A percentile compares a stretch with the other conserved stretches of the same genome.
Evolutionary conservation across 1,140 invertebrate genomes (phyloP).

Genomic region (Diachasma alloeum): DNA sequence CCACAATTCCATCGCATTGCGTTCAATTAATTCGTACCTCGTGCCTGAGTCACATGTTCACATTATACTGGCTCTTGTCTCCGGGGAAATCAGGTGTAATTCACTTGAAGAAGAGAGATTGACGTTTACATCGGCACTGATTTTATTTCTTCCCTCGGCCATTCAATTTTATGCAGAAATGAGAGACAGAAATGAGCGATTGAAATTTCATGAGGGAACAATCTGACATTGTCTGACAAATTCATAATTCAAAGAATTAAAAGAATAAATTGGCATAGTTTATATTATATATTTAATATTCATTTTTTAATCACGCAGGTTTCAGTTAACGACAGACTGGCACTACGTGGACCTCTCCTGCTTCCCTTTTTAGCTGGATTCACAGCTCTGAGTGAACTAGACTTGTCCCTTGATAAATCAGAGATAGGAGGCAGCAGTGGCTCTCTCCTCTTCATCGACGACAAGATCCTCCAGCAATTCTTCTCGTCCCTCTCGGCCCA

Average conservation of each 20-base stretch:
- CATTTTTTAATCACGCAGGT: constrained; percentile 43
- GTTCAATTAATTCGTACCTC: not conserved
- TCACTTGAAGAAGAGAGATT: not conserved
- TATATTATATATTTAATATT: too few relatives aligned
- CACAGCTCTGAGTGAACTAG: constrained; percentile 64
- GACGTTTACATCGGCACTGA: not conserved
- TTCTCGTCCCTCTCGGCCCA: constrained; percentile 55
- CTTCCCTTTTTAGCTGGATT: constrained; percentile 65
- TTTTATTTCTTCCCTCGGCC: not conserved
- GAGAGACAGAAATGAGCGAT: too few relatives aligned
- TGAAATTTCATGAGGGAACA: too few relatives aligned
- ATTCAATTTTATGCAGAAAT: too few relatives aligned
- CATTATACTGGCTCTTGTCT: not conserved
- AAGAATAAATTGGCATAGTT: too few relatives aligned
- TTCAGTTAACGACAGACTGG: constrained; percentile 62
- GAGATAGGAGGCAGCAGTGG: constrained; percentile 53
- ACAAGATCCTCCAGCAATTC: constrained; percentile 61
- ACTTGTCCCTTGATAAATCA: constrained; percentile 61
- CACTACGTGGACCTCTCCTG: constrained; percentile 63
- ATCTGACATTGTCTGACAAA: too few relatives aligned
- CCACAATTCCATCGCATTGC: not conserved
- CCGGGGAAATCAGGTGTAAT: not conserved
- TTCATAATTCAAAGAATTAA: too few relatives aligned
- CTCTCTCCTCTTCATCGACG: constrained; percentile 60
- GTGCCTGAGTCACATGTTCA: not conserved